A percentile compares a stretch with the other conserved stretches of the same genome.
Conservation (phyloP, 2,113 vertebrate species). For the Manacus vitellinus region DNA sequence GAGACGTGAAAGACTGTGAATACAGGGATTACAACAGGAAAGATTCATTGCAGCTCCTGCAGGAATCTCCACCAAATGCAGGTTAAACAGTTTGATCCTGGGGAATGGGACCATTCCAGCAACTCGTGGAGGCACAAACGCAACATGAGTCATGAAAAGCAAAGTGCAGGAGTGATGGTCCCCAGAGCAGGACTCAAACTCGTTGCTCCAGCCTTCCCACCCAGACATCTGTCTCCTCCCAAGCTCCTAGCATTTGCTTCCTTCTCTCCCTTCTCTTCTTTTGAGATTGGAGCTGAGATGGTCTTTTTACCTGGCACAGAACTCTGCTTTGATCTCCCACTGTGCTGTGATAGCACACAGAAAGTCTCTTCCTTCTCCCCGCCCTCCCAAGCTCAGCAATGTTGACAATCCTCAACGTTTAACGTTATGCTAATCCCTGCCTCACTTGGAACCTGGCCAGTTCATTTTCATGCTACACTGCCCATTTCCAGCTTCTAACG, state of each 20-base stretch:
- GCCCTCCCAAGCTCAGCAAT: not conserved
- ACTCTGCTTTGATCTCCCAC: not conserved
- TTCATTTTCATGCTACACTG: slow-evolving; percentile 67
- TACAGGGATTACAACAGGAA: not conserved
- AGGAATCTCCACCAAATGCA: not conserved
- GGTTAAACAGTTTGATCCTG: not conserved
- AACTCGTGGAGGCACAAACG: not conserved
- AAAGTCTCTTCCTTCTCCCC: not conserved
- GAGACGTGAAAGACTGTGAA: not conserved
- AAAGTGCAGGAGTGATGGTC: not conserved
- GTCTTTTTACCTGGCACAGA: not conserved
- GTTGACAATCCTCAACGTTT: slow-evolving; percentile 5
- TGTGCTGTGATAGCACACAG: fast-evolving
- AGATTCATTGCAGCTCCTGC: not conserved
- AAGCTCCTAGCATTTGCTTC: not conserved
- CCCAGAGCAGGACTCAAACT: not conserved
- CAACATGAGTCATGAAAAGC: not conserved
- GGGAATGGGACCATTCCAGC: not conserved
- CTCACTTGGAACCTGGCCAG: slow-evolving; percentile 65
- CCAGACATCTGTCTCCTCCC: not conserved
- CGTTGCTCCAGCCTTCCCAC: fast-evolving
- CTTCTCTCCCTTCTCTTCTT: not conserved
- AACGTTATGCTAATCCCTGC: slow-evolving; percentile 48
- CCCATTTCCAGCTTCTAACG: slow-evolving; percentile 59
- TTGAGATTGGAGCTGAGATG: not conserved